Evolutionary conservation across 2,888 invertebrate species (phyloP), one percentile per base, ranked within the genome.

Genomic region (Empis livida): DNA sequence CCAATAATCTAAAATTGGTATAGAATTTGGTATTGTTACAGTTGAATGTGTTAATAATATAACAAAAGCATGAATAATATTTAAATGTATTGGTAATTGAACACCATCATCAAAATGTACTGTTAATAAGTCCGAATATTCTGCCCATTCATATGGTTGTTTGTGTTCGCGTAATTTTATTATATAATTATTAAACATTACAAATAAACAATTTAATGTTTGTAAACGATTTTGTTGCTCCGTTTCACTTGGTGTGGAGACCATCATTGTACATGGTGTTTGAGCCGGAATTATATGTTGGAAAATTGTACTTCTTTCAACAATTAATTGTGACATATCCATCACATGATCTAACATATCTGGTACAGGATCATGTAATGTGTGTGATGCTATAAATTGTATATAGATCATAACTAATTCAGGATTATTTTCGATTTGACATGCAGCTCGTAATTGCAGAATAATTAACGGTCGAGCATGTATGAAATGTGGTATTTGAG

Each of bases 361-460:
- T 1, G 77, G 75, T 2, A 83, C 73, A 3, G 78, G 71, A 60
- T 82, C 81, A 48, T 79, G 76, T 17, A 71, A 64, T 1, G 84
- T 83, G 64, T 89, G 83, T 3, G 77, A 72, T 0, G 91, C 82
- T 42, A 95, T 77, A 70, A 92, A 94, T 54, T 78, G 77, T 47
- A 94, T 80, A 67, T 94, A 95, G 38, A 85, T 84, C 81, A 64
- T 90, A 72, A 70, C 61, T 2, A 70, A 53, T 0, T 76, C 71
- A 0, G 92, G 90, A 59, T 84, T 82, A 57, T 91, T 93, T 73
- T 96, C 95, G 48, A 91, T 87, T 61, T 88, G 84, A 62, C 91
- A 86, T 1, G 94, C 94, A 53, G 88, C 82, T 6, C 89, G 75
- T n/a, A 93, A 65, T 41, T 84, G 84, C 2, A 70, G 70, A 49